A percentile compares a stretch with the other conserved stretches of the same genome.
Evolutionary conservation across 2,113 vertebrate genomes (phyloP).

Genomic region (Sebastes fasciatus): DNA sequence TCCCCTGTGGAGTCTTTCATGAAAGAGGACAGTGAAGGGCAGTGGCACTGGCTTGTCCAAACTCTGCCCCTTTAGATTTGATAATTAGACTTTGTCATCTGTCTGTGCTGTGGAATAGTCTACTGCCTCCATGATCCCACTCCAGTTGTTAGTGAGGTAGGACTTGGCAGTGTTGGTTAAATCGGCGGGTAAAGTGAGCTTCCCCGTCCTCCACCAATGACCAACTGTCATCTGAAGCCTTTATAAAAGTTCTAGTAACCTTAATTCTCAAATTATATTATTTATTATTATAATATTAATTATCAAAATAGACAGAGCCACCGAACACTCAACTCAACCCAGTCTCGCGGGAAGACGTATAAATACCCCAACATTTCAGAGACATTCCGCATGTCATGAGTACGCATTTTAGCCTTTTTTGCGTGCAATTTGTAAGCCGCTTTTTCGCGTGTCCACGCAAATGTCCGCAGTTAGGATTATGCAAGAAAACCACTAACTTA

Average conservation of each 20-base stretch:
- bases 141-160: not conserved
- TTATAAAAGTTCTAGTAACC: not conserved
- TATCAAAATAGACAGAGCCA: not conserved
- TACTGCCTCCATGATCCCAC: slow-evolving; percentile 2
- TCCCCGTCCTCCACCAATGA: not conserved
- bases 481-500: no score
- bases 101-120: not conserved
- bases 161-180: slow-evolving; percentile 1
- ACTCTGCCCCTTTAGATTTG: slow-evolving; percentile 1
- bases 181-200: not conserved
- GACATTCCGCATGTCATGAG: no score
- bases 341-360: no score
- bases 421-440: no score
- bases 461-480: no score
- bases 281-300: no score
- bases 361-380: no score
- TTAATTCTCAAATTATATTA: no score
- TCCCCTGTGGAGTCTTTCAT: slow-evolving; percentile 7
- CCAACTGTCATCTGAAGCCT: not conserved
- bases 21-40: slow-evolving; percentile 19
- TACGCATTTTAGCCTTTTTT: no score
- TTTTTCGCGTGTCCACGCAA: no score
- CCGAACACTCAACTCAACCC: not conserved
- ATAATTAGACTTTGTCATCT: slow-evolving; percentile 37
- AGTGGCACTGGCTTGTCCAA: not conserved